These are phyloP conservation scores for Geococcyx californianus DNA, from an alignment of 2,113 vertebrate genomes.

Conservation along the genomic window DNA sequence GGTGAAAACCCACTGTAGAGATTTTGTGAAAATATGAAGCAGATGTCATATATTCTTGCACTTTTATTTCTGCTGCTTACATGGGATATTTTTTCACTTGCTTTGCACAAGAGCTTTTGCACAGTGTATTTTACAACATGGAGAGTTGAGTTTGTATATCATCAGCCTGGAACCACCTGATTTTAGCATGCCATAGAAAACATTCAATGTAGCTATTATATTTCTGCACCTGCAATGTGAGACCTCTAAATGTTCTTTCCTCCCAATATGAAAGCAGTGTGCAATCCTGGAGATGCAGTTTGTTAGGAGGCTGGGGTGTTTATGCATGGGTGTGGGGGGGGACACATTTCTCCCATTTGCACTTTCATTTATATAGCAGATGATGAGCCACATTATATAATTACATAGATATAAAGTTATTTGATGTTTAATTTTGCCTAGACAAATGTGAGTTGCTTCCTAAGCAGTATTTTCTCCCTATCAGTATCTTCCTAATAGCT, in stretches of 20 bases:
- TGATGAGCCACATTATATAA: constrained; percentile 57
- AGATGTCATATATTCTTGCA: neutral
- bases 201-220: neutral
- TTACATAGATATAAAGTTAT: constrained; percentile 65
- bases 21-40: neutral
- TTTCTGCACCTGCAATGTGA: neutral
- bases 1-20: neutral
- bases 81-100: neutral
- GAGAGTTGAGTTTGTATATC: constrained; percentile 7
- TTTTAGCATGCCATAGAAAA: neutral
- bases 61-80: neutral
- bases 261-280: neutral
- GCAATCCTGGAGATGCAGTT: neutral
- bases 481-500: constrained; percentile 76
- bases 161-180: neutral
- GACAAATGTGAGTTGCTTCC: constrained; percentile 36
- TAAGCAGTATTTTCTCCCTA: constrained; percentile 76
- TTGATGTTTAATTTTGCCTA: constrained; percentile 67
- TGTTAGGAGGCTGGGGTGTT: neutral
- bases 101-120: neutral
- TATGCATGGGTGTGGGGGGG: too few relatives aligned
- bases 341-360: neutral
- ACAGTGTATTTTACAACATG: neutral
- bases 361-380: constrained; percentile 12
- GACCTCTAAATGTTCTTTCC: neutral